These are phyloP conservation scores for Euura saliciscinereae DNA, from an alignment of 1,140 invertebrate species.

Conservation along the genomic window DNA sequence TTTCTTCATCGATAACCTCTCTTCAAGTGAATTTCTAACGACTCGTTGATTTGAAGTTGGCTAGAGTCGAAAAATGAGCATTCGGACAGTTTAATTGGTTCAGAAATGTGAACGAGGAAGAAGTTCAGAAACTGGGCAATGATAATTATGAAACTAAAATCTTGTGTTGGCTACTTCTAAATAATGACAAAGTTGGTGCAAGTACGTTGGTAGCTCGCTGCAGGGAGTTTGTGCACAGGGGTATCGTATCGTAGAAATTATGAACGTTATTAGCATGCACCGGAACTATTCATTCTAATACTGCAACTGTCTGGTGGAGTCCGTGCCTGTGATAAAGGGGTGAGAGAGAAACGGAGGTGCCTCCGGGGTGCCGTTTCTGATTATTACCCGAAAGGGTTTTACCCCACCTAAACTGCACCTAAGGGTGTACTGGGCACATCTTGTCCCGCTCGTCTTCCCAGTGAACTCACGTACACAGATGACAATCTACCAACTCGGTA, in stretches of 20 bases:
- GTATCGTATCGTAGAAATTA: not conserved
- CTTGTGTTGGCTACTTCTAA: too few species aligned
- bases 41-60: too few species aligned
- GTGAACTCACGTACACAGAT: not conserved
- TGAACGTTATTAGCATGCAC: not conserved
- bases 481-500: too few species aligned
- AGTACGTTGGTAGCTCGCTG: too few species aligned
- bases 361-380: conserved; percentile 4
- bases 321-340: not conserved
- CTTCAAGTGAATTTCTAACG: too few species aligned
- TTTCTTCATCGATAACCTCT: too few species aligned
- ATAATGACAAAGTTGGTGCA: too few species aligned
- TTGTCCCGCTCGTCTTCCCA: not conserved
- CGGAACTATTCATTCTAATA: conserved; percentile 6
- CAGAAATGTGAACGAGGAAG: too few species aligned
- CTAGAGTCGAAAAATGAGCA: too few species aligned
- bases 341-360: not conserved
- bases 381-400: not conserved
- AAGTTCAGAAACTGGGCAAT: too few species aligned
- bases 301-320: not conserved
- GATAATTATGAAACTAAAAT: too few species aligned
- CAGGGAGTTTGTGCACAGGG: not conserved
- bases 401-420: not conserved
- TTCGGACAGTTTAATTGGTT: too few species aligned
- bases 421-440: not conserved